These are phyloP conservation scores for Takifugu ocellatus DNA, from an alignment of 2,797 vertebrate species.

Conservation along the genomic window DNA sequence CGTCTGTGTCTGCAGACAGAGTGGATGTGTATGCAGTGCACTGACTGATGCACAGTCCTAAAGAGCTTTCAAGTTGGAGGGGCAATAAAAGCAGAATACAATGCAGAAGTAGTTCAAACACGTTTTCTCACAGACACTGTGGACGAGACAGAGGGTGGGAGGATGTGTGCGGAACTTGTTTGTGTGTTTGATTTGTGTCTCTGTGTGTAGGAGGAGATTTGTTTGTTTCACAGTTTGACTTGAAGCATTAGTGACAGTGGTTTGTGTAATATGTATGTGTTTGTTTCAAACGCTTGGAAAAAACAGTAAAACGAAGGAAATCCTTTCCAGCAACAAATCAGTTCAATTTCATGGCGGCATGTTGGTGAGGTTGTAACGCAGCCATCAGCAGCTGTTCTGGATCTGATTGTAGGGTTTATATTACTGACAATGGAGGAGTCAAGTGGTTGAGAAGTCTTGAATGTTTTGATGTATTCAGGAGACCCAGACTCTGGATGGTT, in stretches of 20 bases:
- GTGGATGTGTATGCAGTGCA: conserved; percentile 1
- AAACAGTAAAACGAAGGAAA: conserved; percentile 49
- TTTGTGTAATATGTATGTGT: conserved; percentile 41
- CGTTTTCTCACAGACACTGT: conserved; percentile 31
- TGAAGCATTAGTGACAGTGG: conserved; percentile 35
- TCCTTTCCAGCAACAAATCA: conserved; percentile 32
- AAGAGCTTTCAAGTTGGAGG: conserved; percentile 4
- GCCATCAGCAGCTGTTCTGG: conserved; percentile 13
- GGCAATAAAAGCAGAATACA: conserved; percentile 23
- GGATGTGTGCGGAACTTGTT: conserved; percentile 48
- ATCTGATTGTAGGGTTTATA: conserved; percentile 20
- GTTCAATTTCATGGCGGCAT: conserved; percentile 35
- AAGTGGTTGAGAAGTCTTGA: conserved; percentile 5
- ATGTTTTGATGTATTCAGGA: conserved; percentile 3
- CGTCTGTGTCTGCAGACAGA: conserved; percentile 1
- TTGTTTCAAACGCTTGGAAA: conserved; percentile 30
- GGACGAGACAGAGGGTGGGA: conserved; percentile 38
- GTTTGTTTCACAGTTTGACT: conserved; percentile 48
- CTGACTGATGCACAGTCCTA: not conserved
- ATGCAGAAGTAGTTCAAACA: conserved; percentile 9
- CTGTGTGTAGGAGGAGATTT: conserved; percentile 40
- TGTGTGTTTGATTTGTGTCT: conserved; percentile 50
- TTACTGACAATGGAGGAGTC: conserved; percentile 8
- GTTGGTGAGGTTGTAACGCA: conserved; percentile 7
- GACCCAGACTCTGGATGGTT: not conserved